Conservation (phyloP, 2,888 invertebrate species). For the Galerucella pusilla region DNA sequence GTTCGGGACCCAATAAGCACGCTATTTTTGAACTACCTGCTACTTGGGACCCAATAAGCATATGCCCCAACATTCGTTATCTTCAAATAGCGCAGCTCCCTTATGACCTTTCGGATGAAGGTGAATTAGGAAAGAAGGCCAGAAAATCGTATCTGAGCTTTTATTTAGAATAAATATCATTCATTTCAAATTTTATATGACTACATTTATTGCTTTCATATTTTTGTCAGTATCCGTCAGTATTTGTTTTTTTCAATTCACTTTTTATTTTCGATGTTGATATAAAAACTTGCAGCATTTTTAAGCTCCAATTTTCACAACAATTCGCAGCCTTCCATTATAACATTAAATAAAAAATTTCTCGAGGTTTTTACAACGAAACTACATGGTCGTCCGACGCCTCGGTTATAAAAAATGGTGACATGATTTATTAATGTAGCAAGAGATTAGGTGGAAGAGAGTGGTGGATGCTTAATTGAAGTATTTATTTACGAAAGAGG, state of each 20-base stretch:
- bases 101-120: no score
- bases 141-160: no score
- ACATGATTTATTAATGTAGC: constrained; percentile 11
- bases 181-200: no score
- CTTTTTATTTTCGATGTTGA: constrained; percentile 1
- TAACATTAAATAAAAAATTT: not conserved
- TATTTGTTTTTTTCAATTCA: not conserved
- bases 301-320: not conserved
- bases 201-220: not conserved
- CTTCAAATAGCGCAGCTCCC: no score
- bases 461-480: constrained; percentile 1
- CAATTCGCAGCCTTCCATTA: constrained; percentile 4
- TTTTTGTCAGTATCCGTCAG: no score
- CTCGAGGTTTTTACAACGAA: not conserved
- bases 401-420: constrained; percentile 6
- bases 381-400: constrained; percentile 14
- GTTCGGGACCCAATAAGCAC: no score
- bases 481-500: constrained; percentile 5
- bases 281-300: not conserved
- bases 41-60: no score
- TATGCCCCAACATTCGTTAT: no score
- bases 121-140: no score
- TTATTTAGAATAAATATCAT: no score
- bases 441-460: constrained; percentile 9
- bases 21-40: no score